Evolutionary conservation across 2,888 invertebrate genomes (phyloP), one percentile per base, ranked within the genome.

Genomic region (Drosophila anceps): DNA sequence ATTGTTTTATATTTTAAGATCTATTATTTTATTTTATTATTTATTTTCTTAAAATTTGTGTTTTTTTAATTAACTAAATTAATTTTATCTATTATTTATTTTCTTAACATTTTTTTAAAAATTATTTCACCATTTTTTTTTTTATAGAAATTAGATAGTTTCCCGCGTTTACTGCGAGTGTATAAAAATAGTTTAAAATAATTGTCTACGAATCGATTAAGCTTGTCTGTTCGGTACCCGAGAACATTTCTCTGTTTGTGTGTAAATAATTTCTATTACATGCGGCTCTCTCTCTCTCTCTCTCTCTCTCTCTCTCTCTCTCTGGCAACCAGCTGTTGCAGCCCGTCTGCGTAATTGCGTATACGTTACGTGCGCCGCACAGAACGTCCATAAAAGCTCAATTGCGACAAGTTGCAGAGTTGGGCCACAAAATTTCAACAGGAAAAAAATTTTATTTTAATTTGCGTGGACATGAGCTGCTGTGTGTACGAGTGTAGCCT

Each of bases 391-490:
- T 71, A 87, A 77, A 86, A 86, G 82, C 81, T 87, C 88, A 81
- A 89, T 89, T 84, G 84, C 89, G 69, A 83, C 81, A 88, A 90
- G 73, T 73, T 63, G 70, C 69, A 72, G 50, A 65, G 64, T 57
- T 63, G 27, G 63, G 65, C 70, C 70, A 69, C 82, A 75, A 88
- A 83, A 84, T 78, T 79, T 75, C 66, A 63, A 68, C 82, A 81
- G 33, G 53, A 12, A 20, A 24, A 83, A 83, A 79, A 84, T 76
- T 72, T 76, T 84, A 90, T 85, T 90, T 90, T 89, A 90, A 90
- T 87, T 87, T 90, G 79, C 78, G 73, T 82, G 83, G 86, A 90
- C 90, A 90, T 83, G 89, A 73, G 67, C 59, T 57, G 69, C 58
- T 81, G 58, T 68, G 60, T 73, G 65, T 79, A 73, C 82, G 82